Base-by-base conservation (phyloP, 2,888 invertebrate species). In the Ichneumoninae sp. region DNA sequence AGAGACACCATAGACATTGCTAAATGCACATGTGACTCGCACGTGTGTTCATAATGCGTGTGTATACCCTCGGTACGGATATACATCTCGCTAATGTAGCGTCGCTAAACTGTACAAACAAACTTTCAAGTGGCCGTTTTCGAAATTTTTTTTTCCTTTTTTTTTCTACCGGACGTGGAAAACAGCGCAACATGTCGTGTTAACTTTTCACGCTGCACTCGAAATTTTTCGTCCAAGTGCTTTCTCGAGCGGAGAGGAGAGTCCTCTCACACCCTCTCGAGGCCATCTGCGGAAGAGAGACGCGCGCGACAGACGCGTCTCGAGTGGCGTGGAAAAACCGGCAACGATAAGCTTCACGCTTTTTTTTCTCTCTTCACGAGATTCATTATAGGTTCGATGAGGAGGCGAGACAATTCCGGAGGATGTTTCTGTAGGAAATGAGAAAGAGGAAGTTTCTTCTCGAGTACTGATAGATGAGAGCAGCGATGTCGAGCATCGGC, bases 11-110 rank as follows among this genome's bases (percentile, higher is more conserved):
- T 52, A 65, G 60, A 72, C 72, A 19, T 77, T 74, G 80, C 83
- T 77, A 77, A 54, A 76, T 77, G 69, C 65, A 70, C 80, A 84
- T 68, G 84, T 77, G 80, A 84, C 77, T 77, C 40, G 81, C 84
- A 78, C 78, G 77, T 68, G 72, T 80, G 54, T 84, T 33, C 69
- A 77, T 65, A 72, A 83, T 54, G 70, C 75, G 57, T 71, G 62
- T 77, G 50, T 74, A 75, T 60, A 76, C 69, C 30, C 40, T 40
- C 40, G 19, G 19, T n/a, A n/a, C 5, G n/a, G 26, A 57, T 57
- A 10, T 57, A 10, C 22, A 26, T 57, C 57, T 57, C 26, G 26
- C 22, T 57, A 57, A 57, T 57, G 26, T 22, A 4, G 22, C 10
- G 26, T 13, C 26, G 54, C 22, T 57, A 75, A 65, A 65, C 16